A percentile compares a stretch with the other conserved stretches of the same genome.
These are phyloP conservation scores for Teleogryllus occipitalis DNA, from an alignment of 1,140 invertebrate species.

Conservation along the genomic window DNA sequence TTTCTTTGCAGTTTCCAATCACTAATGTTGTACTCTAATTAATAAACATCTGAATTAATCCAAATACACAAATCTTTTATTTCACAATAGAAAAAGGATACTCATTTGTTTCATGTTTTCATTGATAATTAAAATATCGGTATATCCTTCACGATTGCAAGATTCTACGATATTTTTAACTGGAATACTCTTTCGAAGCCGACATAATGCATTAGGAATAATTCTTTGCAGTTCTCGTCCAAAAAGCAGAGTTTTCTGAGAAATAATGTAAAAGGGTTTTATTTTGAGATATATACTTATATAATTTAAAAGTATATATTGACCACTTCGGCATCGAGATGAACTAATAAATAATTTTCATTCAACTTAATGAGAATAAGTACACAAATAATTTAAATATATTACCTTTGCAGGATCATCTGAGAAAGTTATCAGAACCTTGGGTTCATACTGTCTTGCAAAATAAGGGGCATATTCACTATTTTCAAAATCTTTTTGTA, in stretches of 20 bases:
- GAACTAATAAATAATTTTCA: not conserved
- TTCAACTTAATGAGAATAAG: not conserved
- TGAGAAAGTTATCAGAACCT: constrained; percentile 88
- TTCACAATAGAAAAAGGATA: constrained; percentile 37
- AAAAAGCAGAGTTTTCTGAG: constrained; percentile 81
- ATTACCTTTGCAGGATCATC: constrained; percentile 75
- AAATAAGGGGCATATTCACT: constrained; percentile 90
- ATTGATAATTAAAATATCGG: constrained; percentile 89
- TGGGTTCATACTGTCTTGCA: constrained; percentile 75
- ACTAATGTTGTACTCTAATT: not conserved
- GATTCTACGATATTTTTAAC: constrained; percentile 88
- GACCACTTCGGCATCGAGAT: not conserved
- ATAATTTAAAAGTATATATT: too few species aligned
- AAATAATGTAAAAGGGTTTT: constrained; percentile 22
- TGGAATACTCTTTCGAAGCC: constrained; percentile 72
- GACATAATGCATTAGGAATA: constrained; percentile 80
- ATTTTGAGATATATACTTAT: not conserved
- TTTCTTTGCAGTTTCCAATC: not conserved
- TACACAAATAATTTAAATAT: not conserved
- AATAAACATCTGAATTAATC: not conserved
- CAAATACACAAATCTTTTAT: too few species aligned
- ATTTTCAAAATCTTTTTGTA: constrained; percentile 58
- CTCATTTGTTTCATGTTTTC: constrained; percentile 79
- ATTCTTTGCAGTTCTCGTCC: constrained; percentile 82
- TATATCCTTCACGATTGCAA: constrained; percentile 66